Conservation (phyloP, 1,140 invertebrate species). For the Drusus annulatus region DNA sequence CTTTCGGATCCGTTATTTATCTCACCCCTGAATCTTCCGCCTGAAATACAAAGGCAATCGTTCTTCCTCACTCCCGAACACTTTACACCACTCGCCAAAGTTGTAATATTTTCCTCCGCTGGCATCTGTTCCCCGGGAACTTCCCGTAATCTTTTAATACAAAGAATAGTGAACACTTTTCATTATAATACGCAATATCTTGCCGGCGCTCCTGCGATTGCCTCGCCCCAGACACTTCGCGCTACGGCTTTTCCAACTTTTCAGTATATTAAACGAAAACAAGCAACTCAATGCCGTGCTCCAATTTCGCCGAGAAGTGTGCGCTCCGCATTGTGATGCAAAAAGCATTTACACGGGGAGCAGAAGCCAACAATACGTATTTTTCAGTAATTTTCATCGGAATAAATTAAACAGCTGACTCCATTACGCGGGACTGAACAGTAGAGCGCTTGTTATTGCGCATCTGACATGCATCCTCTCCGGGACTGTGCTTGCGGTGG, state of each 20-base stretch:
- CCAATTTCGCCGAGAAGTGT: background rate
- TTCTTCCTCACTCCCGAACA: too few relatives aligned
- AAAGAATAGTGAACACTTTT: constrained; percentile 1
- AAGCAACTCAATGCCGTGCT: background rate
- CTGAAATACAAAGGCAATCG: too few relatives aligned
- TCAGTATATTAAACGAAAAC: constrained; percentile 15
- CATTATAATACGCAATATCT: constrained; percentile 3
- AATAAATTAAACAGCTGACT: too few relatives aligned
- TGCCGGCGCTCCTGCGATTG: background rate
- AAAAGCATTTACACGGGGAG: background rate
- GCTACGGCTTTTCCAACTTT: background rate
- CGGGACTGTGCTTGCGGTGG: too few relatives aligned
- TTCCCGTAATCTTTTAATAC: constrained; percentile 5
- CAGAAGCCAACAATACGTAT: too few relatives aligned
- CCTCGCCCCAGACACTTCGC: background rate
- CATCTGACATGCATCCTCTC: too few relatives aligned
- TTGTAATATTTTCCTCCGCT: background rate
- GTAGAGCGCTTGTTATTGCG: too few relatives aligned
- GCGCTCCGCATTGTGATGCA: background rate
- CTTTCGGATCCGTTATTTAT: too few relatives aligned
- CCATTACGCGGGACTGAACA: too few relatives aligned
- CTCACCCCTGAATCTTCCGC: too few relatives aligned
- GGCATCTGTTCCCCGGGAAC: background rate
- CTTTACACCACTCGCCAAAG: too few relatives aligned
- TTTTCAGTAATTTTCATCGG: too few relatives aligned